Evolutionary conservation across 2,113 vertebrate genomes (phyloP).

Genomic region (Megaceryle torquata): DNA sequence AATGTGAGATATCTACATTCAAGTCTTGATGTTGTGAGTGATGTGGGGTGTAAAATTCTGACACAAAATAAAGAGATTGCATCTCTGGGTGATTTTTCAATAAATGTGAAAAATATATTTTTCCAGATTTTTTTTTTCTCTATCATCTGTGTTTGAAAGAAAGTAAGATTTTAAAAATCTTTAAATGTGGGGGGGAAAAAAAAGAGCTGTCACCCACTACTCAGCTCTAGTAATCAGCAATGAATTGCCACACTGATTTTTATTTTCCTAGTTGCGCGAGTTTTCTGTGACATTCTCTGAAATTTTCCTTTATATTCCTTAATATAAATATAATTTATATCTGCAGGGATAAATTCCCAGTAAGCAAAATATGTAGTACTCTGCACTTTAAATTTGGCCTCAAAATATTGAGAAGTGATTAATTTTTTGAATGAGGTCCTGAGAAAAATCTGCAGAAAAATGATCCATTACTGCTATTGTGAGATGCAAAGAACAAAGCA

Average conservation of each 20-base stretch:
- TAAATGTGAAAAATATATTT: neutral
- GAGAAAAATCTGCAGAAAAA: neutral
- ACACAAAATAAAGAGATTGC: neutral
- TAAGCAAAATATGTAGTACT: neutral
- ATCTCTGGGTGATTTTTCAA: neutral
- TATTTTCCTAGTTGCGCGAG: neutral
- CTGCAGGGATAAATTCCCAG: neutral
- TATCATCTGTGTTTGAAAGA: neutral
- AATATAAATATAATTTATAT: neutral
- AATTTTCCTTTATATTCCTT: neutral
- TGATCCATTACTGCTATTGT: neutral
- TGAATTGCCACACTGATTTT: neutral
- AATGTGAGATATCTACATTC: neutral
- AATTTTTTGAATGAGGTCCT: neutral
- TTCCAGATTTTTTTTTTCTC: neutral
- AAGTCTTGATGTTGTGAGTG: neutral
- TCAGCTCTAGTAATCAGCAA: neutral
- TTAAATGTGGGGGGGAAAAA: neutral
- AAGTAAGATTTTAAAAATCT: neutral
- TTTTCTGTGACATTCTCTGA: neutral
- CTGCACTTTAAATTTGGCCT: neutral
- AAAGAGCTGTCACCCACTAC: neutral
- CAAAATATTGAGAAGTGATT: neutral
- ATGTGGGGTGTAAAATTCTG: neutral
- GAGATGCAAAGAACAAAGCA: neutral